A percentile compares a stretch with the other conserved stretches of the same genome.
phyloP scores from a whole-genome alignment of 2,797 vertebrate genomes.

The Capromys pilorides region DNA sequence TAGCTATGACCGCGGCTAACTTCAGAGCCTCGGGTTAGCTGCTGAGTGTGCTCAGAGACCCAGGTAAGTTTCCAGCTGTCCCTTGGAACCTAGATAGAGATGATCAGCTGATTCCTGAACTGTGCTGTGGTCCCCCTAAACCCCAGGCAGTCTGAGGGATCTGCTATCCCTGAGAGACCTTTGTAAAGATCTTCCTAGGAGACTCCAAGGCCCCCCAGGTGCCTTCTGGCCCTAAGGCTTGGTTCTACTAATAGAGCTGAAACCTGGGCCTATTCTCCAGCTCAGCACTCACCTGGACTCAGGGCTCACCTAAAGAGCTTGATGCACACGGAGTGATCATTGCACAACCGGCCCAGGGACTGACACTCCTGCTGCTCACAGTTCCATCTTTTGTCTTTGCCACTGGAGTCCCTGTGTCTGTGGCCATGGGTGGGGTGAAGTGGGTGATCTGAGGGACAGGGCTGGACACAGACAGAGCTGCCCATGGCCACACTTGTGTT shows the following conservation, averaged over 20 bases:
- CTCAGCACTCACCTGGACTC: no score
- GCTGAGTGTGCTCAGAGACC: no score
- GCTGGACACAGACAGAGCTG: not conserved
- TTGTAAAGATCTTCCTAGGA: not conserved
- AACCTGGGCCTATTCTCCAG: not conserved
- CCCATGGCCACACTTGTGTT: not conserved
- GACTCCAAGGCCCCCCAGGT: not conserved
- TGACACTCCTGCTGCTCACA: not conserved
- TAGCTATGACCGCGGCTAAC: not conserved
- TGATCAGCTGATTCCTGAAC: no score
- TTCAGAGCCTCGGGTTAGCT: no score
- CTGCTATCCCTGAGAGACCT: rapidly evolving
- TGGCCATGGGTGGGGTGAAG: not conserved
- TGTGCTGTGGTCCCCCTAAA: no score
- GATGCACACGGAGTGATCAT: rapidly evolving
- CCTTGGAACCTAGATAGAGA: no score
- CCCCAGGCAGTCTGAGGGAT: no score
- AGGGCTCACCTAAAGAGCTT: not conserved
- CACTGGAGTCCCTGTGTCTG: not conserved
- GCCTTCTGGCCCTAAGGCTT: not conserved
- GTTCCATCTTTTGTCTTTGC: not conserved
- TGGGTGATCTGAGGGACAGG: not conserved
- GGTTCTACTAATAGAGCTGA: rapidly evolving
- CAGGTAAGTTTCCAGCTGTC: not conserved
- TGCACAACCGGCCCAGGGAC: not conserved